These are phyloP conservation scores for Hydraecia micacea DNA, from an alignment of 2,888 invertebrate species.

Conservation along the genomic window DNA sequence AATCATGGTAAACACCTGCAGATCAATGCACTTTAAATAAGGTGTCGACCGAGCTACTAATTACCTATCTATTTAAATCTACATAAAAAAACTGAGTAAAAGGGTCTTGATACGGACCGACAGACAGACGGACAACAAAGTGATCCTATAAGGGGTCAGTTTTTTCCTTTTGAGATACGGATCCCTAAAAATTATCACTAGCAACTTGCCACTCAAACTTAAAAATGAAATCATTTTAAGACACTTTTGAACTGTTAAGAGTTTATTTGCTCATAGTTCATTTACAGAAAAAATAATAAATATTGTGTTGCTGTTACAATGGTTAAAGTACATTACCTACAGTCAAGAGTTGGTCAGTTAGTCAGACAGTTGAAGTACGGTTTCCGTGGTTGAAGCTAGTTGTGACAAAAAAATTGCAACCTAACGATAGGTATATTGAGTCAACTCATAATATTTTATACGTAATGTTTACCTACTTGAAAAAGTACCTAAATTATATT, in stretches of 20 bases:
- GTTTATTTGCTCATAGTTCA: too few species aligned
- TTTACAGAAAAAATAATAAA: too few species aligned
- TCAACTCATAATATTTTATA: not conserved
- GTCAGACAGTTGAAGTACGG: not conserved
- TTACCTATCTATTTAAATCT: too few species aligned
- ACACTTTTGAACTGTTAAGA: not conserved
- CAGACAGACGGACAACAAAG: not conserved
- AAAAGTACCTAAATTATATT: not conserved
- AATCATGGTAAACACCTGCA: slow-evolving; percentile 3
- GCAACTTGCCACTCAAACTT: not conserved
- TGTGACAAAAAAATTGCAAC: not conserved
- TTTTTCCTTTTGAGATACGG: too few species aligned
- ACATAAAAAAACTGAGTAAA: not conserved
- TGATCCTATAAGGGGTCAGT: not conserved
- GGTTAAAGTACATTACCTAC: too few species aligned
- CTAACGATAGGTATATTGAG: not conserved
- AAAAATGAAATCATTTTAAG: not conserved
- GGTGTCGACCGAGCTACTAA: not conserved
- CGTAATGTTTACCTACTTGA: not conserved
- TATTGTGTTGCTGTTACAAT: too few species aligned
- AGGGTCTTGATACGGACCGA: not conserved
- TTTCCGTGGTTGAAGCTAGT: not conserved
- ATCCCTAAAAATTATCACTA: not conserved
- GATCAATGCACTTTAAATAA: slow-evolving; percentile 22
- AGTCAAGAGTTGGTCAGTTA: too few species aligned